Evolutionary conservation across 2,113 vertebrate genomes (phyloP).

Genomic region (Thamnaconus septentrionalis): DNA sequence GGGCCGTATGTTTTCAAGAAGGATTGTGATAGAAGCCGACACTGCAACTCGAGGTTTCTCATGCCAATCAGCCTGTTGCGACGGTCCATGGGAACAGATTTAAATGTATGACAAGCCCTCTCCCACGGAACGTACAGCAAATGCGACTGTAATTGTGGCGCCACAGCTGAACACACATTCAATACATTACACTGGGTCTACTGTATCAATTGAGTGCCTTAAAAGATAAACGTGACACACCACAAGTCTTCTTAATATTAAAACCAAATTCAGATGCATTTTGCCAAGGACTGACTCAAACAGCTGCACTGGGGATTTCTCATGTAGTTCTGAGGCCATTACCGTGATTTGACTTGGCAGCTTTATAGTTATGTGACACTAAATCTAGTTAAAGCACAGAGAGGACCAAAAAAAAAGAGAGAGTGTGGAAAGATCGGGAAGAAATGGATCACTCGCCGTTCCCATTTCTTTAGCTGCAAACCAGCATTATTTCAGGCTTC

Average conservation of each 20-base stretch:
- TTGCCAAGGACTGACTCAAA: conserved; percentile 58
- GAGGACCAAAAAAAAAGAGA: conserved; percentile 23
- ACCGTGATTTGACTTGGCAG: conserved; percentile 61
- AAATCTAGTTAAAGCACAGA: conserved; percentile 52
- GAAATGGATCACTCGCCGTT: conserved; percentile 39
- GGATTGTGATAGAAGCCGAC: not conserved
- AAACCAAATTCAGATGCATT: conserved; percentile 44
- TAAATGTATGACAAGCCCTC: not conserved
- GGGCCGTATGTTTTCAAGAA: not conserved
- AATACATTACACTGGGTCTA: not conserved
- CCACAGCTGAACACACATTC: conserved; percentile 3
- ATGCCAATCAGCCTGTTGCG: not conserved
- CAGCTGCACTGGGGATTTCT: conserved; percentile 51
- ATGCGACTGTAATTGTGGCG: not conserved
- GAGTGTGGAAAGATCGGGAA: conserved; percentile 39
- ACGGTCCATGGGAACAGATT: not conserved
- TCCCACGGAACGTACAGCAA: not conserved
- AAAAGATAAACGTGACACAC: conserved; percentile 44
- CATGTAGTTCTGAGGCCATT: conserved; percentile 53
- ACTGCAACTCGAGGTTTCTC: not conserved
- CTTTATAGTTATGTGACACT: conserved; percentile 54
- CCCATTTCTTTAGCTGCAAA: conserved; percentile 28
- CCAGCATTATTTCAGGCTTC: conserved; percentile 12
- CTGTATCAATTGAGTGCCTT: conserved; percentile 21
- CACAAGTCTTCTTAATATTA: conserved; percentile 43